phyloP scores from a whole-genome alignment of 2,888 invertebrate species.

The Caenorhabditis drosophilae region DNA sequence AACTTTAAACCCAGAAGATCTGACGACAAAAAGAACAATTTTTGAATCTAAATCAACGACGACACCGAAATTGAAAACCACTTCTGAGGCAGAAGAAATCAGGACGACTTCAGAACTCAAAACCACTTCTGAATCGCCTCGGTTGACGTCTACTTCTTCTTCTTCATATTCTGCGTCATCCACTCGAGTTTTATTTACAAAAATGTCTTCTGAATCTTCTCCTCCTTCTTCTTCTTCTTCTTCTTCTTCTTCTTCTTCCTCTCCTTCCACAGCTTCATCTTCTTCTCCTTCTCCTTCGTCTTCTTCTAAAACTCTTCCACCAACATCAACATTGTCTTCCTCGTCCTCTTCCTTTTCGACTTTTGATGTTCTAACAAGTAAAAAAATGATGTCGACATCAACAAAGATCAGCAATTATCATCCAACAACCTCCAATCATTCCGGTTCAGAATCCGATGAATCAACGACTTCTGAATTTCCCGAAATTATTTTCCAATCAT shows the following conservation, averaged over 20 bases:
- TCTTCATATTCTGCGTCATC: background rate
- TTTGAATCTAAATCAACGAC: background rate
- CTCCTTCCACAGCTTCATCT: background rate
- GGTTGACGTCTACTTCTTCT: no score
- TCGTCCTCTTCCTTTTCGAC: slow-evolving; percentile 5
- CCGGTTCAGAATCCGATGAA: no score
- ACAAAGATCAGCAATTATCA: background rate
- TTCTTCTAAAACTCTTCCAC: background rate
- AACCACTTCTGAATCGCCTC: no score
- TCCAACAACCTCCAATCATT: background rate
- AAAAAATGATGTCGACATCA: background rate
- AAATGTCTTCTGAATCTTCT: background rate
- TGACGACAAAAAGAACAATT: background rate
- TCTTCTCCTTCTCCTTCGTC: no score
- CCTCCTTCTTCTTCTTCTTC: background rate
- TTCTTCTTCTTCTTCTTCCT: background rate
- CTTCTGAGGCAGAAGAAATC: no score
- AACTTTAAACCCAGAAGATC: background rate
- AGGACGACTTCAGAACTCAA: no score
- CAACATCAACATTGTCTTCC: background rate
- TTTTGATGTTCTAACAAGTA: no score
- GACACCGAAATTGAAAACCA: background rate
- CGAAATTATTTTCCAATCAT: no score
- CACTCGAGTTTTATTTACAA: background rate
- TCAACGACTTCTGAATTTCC: no score